phyloP scores from a whole-genome alignment of 2,888 invertebrate genomes.

The Cartodere bifasciata region DNA sequence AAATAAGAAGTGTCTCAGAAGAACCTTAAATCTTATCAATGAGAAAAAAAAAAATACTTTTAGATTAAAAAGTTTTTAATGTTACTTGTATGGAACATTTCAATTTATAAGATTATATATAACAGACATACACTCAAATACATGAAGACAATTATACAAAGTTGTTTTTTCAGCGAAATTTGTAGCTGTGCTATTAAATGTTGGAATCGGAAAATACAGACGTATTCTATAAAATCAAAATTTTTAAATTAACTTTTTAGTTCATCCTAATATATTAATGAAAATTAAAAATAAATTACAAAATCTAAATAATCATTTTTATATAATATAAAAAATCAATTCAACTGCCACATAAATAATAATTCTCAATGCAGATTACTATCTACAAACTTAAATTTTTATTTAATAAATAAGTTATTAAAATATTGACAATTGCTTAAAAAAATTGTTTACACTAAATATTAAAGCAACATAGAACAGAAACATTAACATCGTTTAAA shows the following conservation, averaged over 20 bases:
- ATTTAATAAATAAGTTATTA: too few relatives aligned
- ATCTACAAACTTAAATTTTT: too few relatives aligned
- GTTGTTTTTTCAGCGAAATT: conserved; percentile 21
- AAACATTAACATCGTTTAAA: conserved; percentile 20
- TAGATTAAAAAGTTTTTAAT: conserved; percentile 24
- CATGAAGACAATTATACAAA: conserved; percentile 26
- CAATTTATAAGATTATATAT: conserved; percentile 26
- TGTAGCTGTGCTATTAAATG: conserved; percentile 12
- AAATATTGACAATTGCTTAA: too few relatives aligned
- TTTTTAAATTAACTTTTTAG: conserved; percentile 9
- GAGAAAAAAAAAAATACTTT: conserved; percentile 5
- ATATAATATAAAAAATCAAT: conserved; percentile 15
- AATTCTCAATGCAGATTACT: too few relatives aligned
- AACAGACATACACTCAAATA: conserved; percentile 27
- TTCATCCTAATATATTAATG: conserved; percentile 9
- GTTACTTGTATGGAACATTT: conserved; percentile 25
- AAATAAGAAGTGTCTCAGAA: too few relatives aligned
- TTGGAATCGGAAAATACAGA: conserved; percentile 8
- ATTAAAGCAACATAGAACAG: conserved; percentile 20
- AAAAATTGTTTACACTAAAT: conserved; percentile 13
- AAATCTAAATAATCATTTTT: conserved; percentile 12
- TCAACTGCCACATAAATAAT: conserved; percentile 14
- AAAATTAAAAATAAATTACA: conserved; percentile 14
- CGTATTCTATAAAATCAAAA: conserved; percentile 9
- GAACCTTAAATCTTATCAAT: too few relatives aligned